phyloP scores from a whole-genome alignment of 2,797 vertebrate species.

The Gouania willdenowi region DNA sequence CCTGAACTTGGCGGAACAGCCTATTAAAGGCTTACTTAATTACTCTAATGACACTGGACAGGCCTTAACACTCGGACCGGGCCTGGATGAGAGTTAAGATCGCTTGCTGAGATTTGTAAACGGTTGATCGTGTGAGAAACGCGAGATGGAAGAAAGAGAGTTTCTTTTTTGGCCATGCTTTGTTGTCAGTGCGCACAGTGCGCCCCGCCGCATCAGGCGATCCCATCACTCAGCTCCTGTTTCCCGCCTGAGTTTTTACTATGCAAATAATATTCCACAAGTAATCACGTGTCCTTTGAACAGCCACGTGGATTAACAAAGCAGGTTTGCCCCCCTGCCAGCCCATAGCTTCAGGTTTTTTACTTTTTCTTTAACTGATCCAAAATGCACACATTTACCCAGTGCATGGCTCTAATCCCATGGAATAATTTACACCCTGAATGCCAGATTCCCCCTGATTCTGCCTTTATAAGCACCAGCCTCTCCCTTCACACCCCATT shows the following conservation, averaged over 20 bases:
- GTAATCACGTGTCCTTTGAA: conserved; percentile 90
- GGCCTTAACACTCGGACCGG: conserved; percentile 90
- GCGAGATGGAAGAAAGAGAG: conserved; percentile 75
- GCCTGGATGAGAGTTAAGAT: conserved; percentile 79
- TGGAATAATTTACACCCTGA: conserved; percentile 87
- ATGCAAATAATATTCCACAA: conserved; percentile 82
- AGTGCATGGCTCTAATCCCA: conserved; percentile 87
- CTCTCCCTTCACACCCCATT: conserved; percentile 66
- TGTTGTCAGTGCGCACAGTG: conserved; percentile 78
- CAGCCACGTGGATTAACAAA: conserved; percentile 98
- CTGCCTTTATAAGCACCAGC: conserved; percentile 85
- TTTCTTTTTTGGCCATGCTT: conserved; percentile 72
- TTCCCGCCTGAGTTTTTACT: conserved; percentile 79
- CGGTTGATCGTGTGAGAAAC: conserved; percentile 84
- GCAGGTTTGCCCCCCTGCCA: conserved; percentile 84
- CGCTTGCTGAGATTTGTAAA: conserved; percentile 87
- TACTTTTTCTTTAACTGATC: conserved; percentile 86
- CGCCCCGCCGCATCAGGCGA: conserved; percentile 75
- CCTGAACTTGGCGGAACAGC: conserved; percentile 99
- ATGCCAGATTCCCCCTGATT: conserved; percentile 77
- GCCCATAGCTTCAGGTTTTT: conserved; percentile 74
- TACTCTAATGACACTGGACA: conserved; percentile 98
- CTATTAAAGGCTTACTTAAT: conserved; percentile 99
- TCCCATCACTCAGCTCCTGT: conserved; percentile 69
- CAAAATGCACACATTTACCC: conserved; percentile 90